Base-by-base conservation (phyloP, 2,113 vertebrate species). In the Pollachius pollachius region DNA sequence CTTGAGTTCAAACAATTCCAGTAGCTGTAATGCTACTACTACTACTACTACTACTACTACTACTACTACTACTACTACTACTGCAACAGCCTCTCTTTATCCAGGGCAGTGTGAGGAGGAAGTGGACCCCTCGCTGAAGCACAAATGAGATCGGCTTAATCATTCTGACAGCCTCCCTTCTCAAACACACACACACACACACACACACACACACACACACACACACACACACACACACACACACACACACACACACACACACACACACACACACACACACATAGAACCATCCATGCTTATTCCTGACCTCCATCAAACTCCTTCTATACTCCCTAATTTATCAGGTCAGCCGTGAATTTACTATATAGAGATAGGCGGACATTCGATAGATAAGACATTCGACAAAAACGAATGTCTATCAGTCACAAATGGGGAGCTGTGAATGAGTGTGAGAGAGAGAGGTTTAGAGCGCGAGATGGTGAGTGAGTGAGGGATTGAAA, bases 291-390 rank as follows among this genome's bases (percentile, higher is more conserved):
- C 30, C 30, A 30, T 30, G 0, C 30, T 30, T 30, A 30, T 30
- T 3, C 52, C 52, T 65, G 74, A 84, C 78, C 75, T 62, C 52
- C 67, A 30, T 5, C 60, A 34, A 65, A 57, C 52, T 71, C 69
- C 63, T 56, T 30, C 18, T n/a, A 21, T 2, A 61, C 3, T 57
- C 64, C 60, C 72, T 65, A 66, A 16, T 17, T 19, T 48, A 15
- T 15, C 62, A 23, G 66, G 52, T 54, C 52, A 54, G 52, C 52
- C 52, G 12, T 54, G 52, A 13, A 54, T 16, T 15, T 3, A 54
- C 73, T 62, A 64, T 62, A 64, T 76, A 68, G 23, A 5, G 64
- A 64, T 2, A 63, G 23, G 41, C 1, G 23, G 23, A 27, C n/a
- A n/a, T n/a, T n/a, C n/a, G n/a, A n/a, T n/a, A n/a, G n/a, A n/a